A percentile compares a stretch with the other conserved stretches of the same genome.
These are phyloP conservation scores for Smittia aterrima DNA, from an alignment of 2,888 invertebrate genomes.

Conservation along the genomic window DNA sequence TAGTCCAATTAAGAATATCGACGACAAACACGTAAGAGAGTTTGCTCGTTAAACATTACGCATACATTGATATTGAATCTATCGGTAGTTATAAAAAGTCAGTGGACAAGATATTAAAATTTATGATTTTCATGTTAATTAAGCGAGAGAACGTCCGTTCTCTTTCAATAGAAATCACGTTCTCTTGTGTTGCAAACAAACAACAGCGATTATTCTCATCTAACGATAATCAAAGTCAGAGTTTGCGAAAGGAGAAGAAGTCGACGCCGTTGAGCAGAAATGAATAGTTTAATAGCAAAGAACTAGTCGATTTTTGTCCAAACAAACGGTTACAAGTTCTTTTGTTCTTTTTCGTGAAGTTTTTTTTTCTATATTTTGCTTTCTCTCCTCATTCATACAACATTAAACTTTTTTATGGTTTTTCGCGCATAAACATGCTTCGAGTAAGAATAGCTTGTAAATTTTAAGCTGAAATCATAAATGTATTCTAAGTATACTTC, in stretches of 20 bases:
- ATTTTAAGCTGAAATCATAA: slow-evolving; percentile 1
- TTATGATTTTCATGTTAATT: too few species aligned
- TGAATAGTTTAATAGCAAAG: neutral
- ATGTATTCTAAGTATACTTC: slow-evolving; percentile 21
- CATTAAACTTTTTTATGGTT: slow-evolving; percentile 2
- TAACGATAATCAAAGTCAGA: neutral
- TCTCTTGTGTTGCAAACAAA: too few species aligned
- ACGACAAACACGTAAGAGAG: neutral
- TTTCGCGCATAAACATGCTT: slow-evolving; percentile 14
- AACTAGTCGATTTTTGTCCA: neutral
- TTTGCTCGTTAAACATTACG: neutral
- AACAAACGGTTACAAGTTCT: neutral
- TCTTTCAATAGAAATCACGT: too few species aligned
- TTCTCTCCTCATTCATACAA: neutral
- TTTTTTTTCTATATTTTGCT: neutral
- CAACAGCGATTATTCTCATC: too few species aligned
- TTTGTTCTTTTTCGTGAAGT: neutral
- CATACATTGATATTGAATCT: slow-evolving; percentile 13
- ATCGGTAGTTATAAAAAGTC: slow-evolving; percentile 13
- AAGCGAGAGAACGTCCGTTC: too few species aligned
- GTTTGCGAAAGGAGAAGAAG: neutral
- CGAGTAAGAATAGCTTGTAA: slow-evolving; percentile 17
- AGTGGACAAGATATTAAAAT: neutral
- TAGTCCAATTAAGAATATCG: slow-evolving; percentile 10
- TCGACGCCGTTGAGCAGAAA: slow-evolving; percentile 1